phyloP scores from a whole-genome alignment of 2,113 vertebrate species.

The Oryzias celebensis region DNA sequence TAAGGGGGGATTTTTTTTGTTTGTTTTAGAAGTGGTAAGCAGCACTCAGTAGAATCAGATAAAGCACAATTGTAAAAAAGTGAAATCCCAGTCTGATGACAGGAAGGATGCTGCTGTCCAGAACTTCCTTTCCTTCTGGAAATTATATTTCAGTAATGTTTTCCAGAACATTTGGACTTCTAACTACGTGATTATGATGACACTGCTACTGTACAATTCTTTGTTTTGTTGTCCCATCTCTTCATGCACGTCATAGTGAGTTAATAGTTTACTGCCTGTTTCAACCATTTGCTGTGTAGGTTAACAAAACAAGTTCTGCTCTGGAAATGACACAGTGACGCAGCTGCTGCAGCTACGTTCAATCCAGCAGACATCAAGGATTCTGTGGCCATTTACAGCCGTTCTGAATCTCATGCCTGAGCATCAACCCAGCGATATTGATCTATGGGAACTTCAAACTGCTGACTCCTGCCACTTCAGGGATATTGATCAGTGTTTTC shows the following conservation, averaged over 20 bases:
- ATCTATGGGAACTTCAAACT: constrained; percentile 36
- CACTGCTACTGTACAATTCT: constrained; percentile 10
- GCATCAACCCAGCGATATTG: constrained; percentile 26
- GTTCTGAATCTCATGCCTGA: constrained; percentile 22
- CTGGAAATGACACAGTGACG: constrained; percentile 30
- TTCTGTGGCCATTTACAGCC: constrained; percentile 14
- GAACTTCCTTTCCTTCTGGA: constrained; percentile 15
- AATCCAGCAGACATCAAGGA: constrained; percentile 22
- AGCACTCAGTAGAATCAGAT: background rate
- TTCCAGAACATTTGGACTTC: constrained; percentile 9
- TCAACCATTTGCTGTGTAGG: constrained; percentile 49
- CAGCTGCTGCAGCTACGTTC: constrained; percentile 41
- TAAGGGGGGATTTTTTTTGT: background rate
- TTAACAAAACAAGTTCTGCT: constrained; percentile 22
- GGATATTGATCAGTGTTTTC: constrained; percentile 31
- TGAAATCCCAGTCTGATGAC: constrained; percentile 4
- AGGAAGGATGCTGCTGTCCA: background rate
- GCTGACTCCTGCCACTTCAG: constrained; percentile 26
- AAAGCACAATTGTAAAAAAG: background rate
- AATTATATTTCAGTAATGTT: constrained; percentile 21
- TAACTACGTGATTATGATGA: constrained; percentile 7
- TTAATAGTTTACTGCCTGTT: constrained; percentile 33
- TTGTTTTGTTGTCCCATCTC: constrained; percentile 17
- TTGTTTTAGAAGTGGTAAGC: background rate
- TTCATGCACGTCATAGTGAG: constrained; percentile 18